These are phyloP conservation scores for Drosophila anceps DNA, from an alignment of 2,888 invertebrate genomes.

Conservation along the genomic window DNA sequence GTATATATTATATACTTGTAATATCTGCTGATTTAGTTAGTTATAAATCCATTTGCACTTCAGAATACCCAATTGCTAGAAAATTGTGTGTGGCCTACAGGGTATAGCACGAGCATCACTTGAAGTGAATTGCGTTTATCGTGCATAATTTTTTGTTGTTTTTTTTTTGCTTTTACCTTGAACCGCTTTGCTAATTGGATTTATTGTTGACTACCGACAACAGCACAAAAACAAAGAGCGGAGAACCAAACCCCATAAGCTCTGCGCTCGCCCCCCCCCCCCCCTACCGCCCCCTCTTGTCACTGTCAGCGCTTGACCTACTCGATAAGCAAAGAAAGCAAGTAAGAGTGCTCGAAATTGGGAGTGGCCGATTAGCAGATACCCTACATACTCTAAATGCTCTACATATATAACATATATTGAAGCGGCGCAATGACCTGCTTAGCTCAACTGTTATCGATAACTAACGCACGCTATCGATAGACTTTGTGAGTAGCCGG, in stretches of 20 bases:
- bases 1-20: neutral
- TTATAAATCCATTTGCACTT: neutral
- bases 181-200: conserved; percentile 73
- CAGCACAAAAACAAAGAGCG: conserved; percentile 28
- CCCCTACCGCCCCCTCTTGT: neutral
- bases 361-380: conserved; percentile 7
- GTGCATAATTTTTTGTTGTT: conserved; percentile 54
- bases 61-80: neutral
- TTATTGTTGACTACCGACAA: conserved; percentile 78
- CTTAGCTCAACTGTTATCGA: neutral
- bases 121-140: conserved; percentile 60
- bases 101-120: conserved; percentile 14
- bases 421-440: neutral
- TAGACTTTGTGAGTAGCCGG: neutral
- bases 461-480: neutral
- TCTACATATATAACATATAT: too few species aligned
- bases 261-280: neutral
- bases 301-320: conserved; percentile 24
- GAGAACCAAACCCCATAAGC: conserved; percentile 5
- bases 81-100: neutral
- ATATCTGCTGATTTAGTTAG: neutral
- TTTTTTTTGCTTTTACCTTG: conserved; percentile 59
- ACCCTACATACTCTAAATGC: neutral
- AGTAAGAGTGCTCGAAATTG: conserved; percentile 7
- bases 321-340: conserved; percentile 14